Evolutionary conservation across 2,888 invertebrate species (phyloP).

Genomic region (Nomada lathburiana): DNA sequence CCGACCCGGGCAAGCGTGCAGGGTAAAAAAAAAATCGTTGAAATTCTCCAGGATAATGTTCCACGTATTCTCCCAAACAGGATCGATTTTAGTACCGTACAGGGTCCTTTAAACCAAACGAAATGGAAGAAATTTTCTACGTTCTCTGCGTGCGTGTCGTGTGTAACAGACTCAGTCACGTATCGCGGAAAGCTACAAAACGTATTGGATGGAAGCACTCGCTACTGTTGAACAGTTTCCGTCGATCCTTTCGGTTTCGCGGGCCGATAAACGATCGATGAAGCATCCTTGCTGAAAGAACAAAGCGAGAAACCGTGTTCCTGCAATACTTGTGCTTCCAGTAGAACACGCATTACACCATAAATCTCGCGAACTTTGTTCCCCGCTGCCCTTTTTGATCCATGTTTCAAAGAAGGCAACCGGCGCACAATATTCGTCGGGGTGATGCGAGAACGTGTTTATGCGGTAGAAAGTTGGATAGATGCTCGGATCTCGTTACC

Average conservation of each 20-base stretch:
- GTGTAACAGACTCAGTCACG: too few species aligned
- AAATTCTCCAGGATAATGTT: not conserved
- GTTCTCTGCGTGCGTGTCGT: too few species aligned
- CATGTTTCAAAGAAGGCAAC: not conserved
- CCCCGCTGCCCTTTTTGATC: too few species aligned
- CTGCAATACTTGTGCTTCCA: not conserved
- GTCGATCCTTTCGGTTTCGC: not conserved
- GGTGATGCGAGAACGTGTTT: not conserved
- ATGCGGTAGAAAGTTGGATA: not conserved
- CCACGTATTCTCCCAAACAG: too few species aligned
- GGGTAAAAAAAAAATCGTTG: not conserved
- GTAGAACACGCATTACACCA: not conserved
- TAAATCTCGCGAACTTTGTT: not conserved
- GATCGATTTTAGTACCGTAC: not conserved
- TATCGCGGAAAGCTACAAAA: too few species aligned
- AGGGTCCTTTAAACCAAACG: not conserved
- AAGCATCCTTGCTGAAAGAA: not conserved
- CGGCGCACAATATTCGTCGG: not conserved
- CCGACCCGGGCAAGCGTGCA: too few species aligned
- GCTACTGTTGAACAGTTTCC: too few species aligned
- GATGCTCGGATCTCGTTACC: not conserved
- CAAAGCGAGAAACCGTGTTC: not conserved
- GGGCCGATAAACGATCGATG: constrained; percentile 44
- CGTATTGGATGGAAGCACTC: too few species aligned
- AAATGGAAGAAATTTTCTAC: not conserved